These are phyloP conservation scores for Rhabdomys dilectus DNA, from an alignment of 2,113 vertebrate genomes.

Conservation along the genomic window DNA sequence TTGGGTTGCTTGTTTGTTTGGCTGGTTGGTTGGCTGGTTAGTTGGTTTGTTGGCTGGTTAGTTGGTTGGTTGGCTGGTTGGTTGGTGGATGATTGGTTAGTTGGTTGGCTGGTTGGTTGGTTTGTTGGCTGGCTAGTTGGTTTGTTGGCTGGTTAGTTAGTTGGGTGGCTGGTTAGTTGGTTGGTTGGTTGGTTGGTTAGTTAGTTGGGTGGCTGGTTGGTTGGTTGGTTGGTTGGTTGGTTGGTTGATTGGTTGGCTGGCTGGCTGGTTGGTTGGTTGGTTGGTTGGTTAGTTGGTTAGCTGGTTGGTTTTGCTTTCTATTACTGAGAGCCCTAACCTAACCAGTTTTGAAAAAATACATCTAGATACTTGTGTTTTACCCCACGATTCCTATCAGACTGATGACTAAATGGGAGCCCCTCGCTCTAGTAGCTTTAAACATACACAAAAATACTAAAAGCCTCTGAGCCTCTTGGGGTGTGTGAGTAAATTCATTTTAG, in stretches of 20 bases:
- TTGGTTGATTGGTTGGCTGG: not conserved
- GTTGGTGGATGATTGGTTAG: not conserved
- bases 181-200: not conserved
- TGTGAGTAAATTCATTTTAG: not conserved
- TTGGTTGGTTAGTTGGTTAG: not conserved
- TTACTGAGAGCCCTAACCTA: not conserved
- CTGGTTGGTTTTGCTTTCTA: not conserved
- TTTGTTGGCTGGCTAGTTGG: not conserved
- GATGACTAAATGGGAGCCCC: not conserved
- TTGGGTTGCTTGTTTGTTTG: not conserved
- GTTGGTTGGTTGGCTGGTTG: not conserved
- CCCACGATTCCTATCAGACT: not conserved
- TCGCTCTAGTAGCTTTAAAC: conserved; percentile 9
- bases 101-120: not conserved
- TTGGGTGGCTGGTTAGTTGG: not conserved
- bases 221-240: not conserved
- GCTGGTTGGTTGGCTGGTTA: not conserved
- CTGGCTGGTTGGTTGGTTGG: not conserved
- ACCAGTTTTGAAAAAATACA: not conserved
- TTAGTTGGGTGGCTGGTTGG: not conserved
- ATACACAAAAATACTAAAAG: not conserved
- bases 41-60: not conserved
- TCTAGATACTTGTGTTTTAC: not conserved
- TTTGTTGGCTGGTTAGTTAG: not conserved
- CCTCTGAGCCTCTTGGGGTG: not conserved